A percentile compares a stretch with the other conserved stretches of the same genome.
phyloP scores from a whole-genome alignment of 2,888 invertebrate species.

The Plemyria rubiginata region DNA sequence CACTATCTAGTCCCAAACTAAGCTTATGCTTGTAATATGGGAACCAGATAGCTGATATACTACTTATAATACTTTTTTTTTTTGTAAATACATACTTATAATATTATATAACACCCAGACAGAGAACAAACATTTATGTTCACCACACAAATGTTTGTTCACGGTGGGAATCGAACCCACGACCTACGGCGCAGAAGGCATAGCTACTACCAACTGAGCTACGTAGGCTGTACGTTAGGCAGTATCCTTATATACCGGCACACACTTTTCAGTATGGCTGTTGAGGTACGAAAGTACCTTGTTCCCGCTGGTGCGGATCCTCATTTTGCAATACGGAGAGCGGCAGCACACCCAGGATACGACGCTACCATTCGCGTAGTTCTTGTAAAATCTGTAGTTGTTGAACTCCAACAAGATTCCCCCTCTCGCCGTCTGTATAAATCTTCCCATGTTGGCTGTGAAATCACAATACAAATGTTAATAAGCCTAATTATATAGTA shows the following conservation, averaged over 20 bases:
- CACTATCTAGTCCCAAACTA: too few species aligned
- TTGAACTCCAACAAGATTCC: constrained; percentile 40
- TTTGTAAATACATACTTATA: too few species aligned
- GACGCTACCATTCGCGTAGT: constrained; percentile 38
- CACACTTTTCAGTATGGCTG: constrained; percentile 21
- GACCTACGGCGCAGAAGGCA: too few species aligned
- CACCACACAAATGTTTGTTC: too few species aligned
- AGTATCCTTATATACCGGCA: constrained; percentile 3
- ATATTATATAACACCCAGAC: too few species aligned
- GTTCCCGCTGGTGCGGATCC: constrained; percentile 42
- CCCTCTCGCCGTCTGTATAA: constrained; percentile 43
- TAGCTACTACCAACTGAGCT: too few species aligned
- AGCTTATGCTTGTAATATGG: too few species aligned
- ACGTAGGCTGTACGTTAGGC: too few species aligned
- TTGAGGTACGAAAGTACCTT: constrained; percentile 30
- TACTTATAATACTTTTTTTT: too few species aligned
- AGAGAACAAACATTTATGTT: too few species aligned
- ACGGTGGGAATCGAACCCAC: too few species aligned
- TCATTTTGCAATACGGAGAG: constrained; percentile 37
- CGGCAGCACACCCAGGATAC: constrained; percentile 31
- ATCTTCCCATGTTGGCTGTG: constrained; percentile 37
- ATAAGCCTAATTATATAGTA: background rate
- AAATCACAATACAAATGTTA: constrained; percentile 13
- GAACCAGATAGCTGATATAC: too few species aligned
- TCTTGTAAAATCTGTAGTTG: constrained; percentile 47